These are phyloP conservation scores for Gila robusta DNA, from an alignment of 2,797 vertebrate species.

Conservation along the genomic window DNA sequence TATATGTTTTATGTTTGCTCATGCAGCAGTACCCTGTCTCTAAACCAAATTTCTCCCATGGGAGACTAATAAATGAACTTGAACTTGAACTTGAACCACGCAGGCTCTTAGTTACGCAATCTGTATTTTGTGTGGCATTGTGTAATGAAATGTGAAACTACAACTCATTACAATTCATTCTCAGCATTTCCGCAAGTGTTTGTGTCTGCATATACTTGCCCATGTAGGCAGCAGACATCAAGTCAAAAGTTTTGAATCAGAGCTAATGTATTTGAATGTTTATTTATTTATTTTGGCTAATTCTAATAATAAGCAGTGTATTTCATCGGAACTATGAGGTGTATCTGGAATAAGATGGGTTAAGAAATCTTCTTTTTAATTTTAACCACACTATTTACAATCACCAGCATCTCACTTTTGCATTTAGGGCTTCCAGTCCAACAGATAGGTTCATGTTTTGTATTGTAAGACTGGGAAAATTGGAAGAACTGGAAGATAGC, in stretches of 20 bases:
- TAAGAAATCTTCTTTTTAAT: not conserved
- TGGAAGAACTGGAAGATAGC: no score
- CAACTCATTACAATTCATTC: not conserved
- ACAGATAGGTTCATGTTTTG: not conserved
- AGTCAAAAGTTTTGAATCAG: not conserved
- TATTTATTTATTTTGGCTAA: no score
- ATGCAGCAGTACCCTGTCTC: no score
- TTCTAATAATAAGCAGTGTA: no score
- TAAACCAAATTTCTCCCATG: no score
- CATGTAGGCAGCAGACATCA: not conserved
- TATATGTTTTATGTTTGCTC: no score
- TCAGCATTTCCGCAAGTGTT: not conserved
- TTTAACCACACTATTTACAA: not conserved
- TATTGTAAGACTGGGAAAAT: not conserved
- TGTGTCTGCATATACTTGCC: not conserved
- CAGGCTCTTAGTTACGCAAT: not conserved
- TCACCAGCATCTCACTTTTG: conserved; percentile 22
- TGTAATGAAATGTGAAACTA: not conserved
- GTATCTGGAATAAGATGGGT: no score
- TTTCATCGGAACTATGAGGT: no score
- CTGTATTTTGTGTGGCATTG: not conserved
- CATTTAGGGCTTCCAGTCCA: conserved; percentile 13
- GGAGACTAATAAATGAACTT: no score
- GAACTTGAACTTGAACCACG: no score
- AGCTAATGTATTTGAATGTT: no score